Conservation (phyloP, 2,797 vertebrate genomes). For the Sebastes trivittatus region DNA sequence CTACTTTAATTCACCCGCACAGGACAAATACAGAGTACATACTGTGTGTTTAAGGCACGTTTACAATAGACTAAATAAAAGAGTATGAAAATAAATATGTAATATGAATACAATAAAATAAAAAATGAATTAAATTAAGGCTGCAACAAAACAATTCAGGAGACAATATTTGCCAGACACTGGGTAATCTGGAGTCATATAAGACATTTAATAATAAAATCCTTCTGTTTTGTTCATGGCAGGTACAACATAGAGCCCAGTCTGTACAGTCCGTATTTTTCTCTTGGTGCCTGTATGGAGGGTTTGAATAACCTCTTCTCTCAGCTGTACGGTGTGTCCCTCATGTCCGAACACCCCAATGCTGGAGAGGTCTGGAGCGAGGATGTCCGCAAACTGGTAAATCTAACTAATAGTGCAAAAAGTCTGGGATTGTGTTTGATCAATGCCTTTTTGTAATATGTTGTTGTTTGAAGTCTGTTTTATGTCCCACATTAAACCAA, state of each 20-base stretch:
- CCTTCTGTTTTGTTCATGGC: slow-evolving; percentile 12
- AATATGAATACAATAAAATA: too few relatives aligned
- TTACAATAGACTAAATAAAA: too few relatives aligned
- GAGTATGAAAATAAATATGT: too few relatives aligned
- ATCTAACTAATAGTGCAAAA: neutral
- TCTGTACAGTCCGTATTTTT: slow-evolving; percentile 94
- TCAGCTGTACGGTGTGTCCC: slow-evolving; percentile 90
- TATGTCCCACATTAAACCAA: neutral
- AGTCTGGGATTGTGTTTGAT: neutral
- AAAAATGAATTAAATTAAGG: too few relatives aligned
- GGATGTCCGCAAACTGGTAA: slow-evolving; percentile 94
- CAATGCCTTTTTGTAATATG: neutral
- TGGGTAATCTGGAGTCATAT: neutral
- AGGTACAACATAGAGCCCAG: slow-evolving; percentile 97
- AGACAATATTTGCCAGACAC: neutral
- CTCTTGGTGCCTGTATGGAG: slow-evolving; percentile 96
- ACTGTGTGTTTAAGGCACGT: too few relatives aligned
- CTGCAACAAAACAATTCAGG: too few relatives aligned
- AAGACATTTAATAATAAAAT: neutral
- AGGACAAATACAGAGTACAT: too few relatives aligned
- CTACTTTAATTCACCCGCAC: too few relatives aligned
- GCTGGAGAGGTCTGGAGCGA: slow-evolving; percentile 96
- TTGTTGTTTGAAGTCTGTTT: neutral
- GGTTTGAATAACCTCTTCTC: slow-evolving; percentile 92
- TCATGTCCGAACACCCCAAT: slow-evolving; percentile 88